Conservation (phyloP, 2,797 vertebrate species). For the Merluccius polli region DNA sequence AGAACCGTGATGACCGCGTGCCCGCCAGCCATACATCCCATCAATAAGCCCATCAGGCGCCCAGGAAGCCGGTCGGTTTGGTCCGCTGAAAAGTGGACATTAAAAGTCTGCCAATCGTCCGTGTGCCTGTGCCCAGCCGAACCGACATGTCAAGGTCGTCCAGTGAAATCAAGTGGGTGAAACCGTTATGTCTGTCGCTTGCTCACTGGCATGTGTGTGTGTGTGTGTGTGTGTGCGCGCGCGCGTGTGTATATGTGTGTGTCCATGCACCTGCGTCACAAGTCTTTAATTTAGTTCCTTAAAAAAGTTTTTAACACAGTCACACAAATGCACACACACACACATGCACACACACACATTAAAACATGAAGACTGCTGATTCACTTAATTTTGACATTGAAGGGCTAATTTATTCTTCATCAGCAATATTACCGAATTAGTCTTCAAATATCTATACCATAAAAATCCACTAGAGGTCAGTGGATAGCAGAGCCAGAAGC, state of each 20-base stretch:
- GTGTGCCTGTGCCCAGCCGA: too few species aligned
- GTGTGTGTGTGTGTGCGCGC: too few species aligned
- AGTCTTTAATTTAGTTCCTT: background rate
- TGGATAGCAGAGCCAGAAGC: slow-evolving; percentile 45
- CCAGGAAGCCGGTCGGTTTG: too few species aligned
- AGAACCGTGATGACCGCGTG: background rate
- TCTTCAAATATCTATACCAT: slow-evolving; percentile 32
- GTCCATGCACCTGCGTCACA: background rate
- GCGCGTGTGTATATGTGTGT: background rate
- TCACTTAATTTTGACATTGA: background rate
- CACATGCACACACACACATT: background rate
- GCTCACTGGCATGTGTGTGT: background rate
- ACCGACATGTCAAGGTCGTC: too few species aligned
- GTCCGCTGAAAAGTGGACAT: too few species aligned
- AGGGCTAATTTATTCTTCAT: slow-evolving; percentile 12
- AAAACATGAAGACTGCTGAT: background rate
- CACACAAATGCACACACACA: background rate
- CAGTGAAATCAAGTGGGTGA: too few species aligned
- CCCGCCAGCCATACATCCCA: too few species aligned
- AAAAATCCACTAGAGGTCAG: slow-evolving; percentile 69
- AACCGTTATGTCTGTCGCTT: too few species aligned
- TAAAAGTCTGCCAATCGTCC: too few species aligned
- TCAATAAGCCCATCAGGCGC: too few species aligned
- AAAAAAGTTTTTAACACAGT: background rate
- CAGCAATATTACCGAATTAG: background rate